These are phyloP conservation scores for Bembecia ichneumoniformis DNA, from an alignment of 2,888 invertebrate species.

Conservation along the genomic window DNA sequence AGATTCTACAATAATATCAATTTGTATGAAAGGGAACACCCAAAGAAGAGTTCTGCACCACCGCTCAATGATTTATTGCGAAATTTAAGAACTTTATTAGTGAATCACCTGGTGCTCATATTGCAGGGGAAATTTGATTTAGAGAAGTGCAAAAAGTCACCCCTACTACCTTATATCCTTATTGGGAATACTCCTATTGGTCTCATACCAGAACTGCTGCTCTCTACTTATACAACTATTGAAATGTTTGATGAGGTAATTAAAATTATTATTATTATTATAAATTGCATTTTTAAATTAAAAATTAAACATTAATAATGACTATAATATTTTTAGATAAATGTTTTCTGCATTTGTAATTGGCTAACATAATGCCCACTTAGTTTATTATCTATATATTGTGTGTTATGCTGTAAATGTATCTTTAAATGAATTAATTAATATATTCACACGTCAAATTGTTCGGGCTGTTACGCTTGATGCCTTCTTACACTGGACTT, in stretches of 20 bases:
- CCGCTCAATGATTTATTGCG: constrained; percentile 79
- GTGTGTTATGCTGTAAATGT: no score
- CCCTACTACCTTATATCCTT: constrained; percentile 78
- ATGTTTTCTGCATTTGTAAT: no score
- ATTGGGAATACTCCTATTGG: constrained; percentile 81
- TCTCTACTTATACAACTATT: constrained; percentile 74
- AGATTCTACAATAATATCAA: constrained; percentile 78
- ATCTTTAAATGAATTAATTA: no score
- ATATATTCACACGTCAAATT: no score
- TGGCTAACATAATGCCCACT: no score
- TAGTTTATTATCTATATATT: no score
- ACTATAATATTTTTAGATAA: no score
- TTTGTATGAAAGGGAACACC: constrained; percentile 80
- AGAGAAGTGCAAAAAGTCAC: constrained; percentile 71
- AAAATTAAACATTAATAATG: no score
- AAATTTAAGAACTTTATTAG: constrained; percentile 67
- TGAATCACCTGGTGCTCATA: constrained; percentile 72
- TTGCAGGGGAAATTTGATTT: constrained; percentile 68
- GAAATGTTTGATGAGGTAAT: constrained; percentile 70
- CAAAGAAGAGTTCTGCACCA: constrained; percentile 82
- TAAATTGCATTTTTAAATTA: not conserved
- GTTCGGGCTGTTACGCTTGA: no score
- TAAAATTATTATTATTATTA: not conserved
- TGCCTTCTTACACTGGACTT: no score
- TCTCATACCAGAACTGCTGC: constrained; percentile 78